Base-by-base conservation (phyloP, 2,888 invertebrate species). In the Chaetoderma sp. region DNA sequence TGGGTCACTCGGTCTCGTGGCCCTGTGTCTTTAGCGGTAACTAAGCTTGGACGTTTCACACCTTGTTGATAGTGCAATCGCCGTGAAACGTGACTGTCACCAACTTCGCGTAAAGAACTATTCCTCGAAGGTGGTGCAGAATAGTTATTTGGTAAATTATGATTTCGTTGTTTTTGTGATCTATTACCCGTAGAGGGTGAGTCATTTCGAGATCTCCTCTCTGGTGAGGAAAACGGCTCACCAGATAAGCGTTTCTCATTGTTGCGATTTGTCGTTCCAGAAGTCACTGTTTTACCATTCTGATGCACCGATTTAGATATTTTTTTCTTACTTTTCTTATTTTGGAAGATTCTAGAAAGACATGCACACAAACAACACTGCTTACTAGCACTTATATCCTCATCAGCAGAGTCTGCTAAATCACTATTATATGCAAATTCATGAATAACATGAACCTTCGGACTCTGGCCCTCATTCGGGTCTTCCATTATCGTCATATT, bases 341-440 rank as follows among this genome's bases (percentile, higher is more conserved):
- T 60, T 6, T 60, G 59, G 5, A 72, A 70, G n/a, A 72, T 52
- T 42, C 64, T 59, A 21, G 73, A 70, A 54, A 76, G 72, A 60
- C 80, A 81, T 33, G 75, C 65, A 58, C 80, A 81, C 65, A 76
- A 75, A 62, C 79, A 80, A 10, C 70, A 72, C 18, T 50, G 65
- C 21, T 63, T 68, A 4, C 56, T 52, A 1, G 65, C 71, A 52
- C 36, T 68, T 33, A 69, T 69, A 58, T 73, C 71, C 42, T 74
- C 74, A 32, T 70, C 63, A 2, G 64, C 66, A 47, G 55, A 16
- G 33, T 64, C 60, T 23, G 33, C 39, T 42, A 56, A 23, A 4
- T 47, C 47, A 42, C 60, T 36, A 8, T 28, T 27, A 21, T 61
- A 55, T 23, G 55, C 61, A 32, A 52, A 61, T 36, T 61, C 52